Conservation (phyloP, 2,113 vertebrate species). For the Nematolebias whitei region DNA sequence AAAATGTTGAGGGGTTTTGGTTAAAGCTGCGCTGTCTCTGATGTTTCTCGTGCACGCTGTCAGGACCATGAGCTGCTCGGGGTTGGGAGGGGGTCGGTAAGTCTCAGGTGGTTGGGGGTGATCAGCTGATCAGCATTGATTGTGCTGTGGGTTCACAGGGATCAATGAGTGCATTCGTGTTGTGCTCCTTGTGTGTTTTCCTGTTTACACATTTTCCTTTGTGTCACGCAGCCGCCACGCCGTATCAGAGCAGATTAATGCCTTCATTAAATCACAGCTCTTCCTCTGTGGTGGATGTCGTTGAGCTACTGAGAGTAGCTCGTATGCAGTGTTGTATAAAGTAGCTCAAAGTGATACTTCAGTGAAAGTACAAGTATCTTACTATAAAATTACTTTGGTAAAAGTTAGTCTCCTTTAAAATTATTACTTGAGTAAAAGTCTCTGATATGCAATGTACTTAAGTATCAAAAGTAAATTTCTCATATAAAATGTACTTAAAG, state of each 20-base stretch:
- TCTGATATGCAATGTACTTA: too few relatives aligned
- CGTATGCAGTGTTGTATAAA: too few relatives aligned
- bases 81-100: slow-evolving; percentile 15
- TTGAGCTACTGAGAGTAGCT: background rate
- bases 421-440: too few relatives aligned
- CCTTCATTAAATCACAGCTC: background rate
- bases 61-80: background rate
- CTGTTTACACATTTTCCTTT: background rate
- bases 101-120: slow-evolving; percentile 3
- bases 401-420: too few relatives aligned
- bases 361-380: too few relatives aligned
- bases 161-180: slow-evolving; percentile 9
- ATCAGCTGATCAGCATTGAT: slow-evolving; percentile 12
- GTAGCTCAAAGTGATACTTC: too few relatives aligned
- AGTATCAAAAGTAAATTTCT: too few relatives aligned
- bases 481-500: too few relatives aligned
- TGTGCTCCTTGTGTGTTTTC: background rate
- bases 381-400: too few relatives aligned
- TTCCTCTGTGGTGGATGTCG: background rate
- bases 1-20: too few relatives aligned
- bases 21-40: slow-evolving; percentile 8
- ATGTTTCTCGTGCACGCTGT: slow-evolving; percentile 3
- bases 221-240: background rate
- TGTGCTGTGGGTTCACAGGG: background rate
- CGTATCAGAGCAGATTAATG: background rate